A percentile compares a stretch with the other conserved stretches of the same genome.
Conservation (phyloP, 2,113 vertebrate species). For the Menura novaehollandiae region DNA sequence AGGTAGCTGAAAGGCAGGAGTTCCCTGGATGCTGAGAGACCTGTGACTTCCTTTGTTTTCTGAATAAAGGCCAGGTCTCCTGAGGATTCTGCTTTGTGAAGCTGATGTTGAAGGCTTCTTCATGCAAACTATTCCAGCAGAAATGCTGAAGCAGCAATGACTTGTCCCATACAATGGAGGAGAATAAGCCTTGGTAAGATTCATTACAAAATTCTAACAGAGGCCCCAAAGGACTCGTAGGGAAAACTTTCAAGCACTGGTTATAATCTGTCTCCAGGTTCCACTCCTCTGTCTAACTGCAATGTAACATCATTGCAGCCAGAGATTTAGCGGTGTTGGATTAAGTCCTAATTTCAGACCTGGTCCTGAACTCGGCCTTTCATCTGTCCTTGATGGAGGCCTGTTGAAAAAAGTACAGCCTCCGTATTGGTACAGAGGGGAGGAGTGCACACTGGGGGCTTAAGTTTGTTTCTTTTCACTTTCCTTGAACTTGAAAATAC, state of each 20-base stretch:
- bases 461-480: background rate
- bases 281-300: background rate
- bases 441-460: background rate
- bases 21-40: background rate
- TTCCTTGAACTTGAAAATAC: background rate
- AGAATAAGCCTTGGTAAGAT: background rate
- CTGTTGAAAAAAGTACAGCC: background rate
- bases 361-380: background rate
- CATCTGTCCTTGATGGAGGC: background rate
- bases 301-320: background rate
- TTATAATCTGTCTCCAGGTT: background rate
- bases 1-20: background rate
- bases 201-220: background rate
- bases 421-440: background rate
- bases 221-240: background rate
- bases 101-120: background rate
- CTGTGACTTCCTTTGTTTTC: background rate
- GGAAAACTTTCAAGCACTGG: background rate
- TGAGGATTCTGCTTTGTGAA: background rate
- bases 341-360: background rate
- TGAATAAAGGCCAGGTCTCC: background rate
- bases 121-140: background rate
- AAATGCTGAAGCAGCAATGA: background rate
- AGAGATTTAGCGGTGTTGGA: background rate
- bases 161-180: background rate